phyloP scores from a whole-genome alignment of 2,888 invertebrate species.

The Noctua pronuba region DNA sequence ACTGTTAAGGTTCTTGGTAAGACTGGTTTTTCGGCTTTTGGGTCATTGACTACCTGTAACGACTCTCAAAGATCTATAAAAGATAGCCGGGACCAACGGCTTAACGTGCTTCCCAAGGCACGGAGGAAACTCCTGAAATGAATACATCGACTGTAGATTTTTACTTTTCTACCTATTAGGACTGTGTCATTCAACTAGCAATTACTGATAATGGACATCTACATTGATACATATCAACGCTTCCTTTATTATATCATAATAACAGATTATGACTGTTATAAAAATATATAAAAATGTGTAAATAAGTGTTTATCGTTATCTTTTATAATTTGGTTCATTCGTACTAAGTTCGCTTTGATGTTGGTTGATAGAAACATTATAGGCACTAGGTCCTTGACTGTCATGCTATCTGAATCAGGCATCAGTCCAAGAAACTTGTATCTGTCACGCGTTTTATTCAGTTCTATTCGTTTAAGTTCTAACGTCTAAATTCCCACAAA shows the following conservation, averaged over 20 bases:
- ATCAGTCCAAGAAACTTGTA: background rate
- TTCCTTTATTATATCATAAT: slow-evolving; percentile 44
- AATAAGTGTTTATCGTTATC: background rate
- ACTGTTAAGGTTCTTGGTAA: no score
- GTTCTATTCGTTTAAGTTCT: background rate
- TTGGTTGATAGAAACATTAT: no score
- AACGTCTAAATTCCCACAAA: background rate
- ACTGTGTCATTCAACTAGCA: slow-evolving; percentile 25
- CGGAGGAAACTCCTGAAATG: background rate
- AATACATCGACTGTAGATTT: background rate
- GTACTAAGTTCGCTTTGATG: background rate
- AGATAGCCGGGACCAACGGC: background rate
- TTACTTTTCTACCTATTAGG: background rate
- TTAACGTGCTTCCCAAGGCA: background rate
- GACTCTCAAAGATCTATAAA: no score
- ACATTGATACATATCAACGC: slow-evolving; percentile 24
- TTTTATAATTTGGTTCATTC: slow-evolving; percentile 12
- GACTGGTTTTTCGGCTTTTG: no score
- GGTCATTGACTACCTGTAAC: no score
- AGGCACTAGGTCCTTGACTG: background rate
- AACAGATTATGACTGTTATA: slow-evolving; percentile 21
- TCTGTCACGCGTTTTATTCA: background rate
- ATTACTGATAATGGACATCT: slow-evolving; percentile 15
- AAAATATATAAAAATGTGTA: background rate
- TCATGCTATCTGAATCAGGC: background rate